Percentiles rank a stretch among this genome's conserved stretches.
Conservation (phyloP, 2,797 vertebrate species). For the Muscicapa comitata region DNA sequence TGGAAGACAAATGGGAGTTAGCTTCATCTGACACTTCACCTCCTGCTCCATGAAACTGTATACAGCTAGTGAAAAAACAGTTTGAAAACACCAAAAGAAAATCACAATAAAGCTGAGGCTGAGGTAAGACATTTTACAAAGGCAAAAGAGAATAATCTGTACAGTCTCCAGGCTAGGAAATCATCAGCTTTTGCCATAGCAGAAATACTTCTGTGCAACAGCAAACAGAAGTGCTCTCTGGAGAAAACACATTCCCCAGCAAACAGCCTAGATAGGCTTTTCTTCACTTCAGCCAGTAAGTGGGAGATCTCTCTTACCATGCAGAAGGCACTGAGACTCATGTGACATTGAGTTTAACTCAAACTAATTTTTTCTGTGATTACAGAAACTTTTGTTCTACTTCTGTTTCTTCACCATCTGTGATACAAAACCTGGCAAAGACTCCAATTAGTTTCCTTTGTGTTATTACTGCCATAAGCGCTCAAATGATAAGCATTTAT, state of each 20-base stretch:
- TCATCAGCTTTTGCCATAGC: background rate
- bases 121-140: background rate
- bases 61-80: background rate
- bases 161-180: background rate
- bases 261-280: background rate
- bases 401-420: slow-evolving; percentile 56
- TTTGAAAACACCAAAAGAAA: background rate
- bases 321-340: slow-evolving; percentile 12
- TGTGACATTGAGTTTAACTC: slow-evolving; percentile 26
- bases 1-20: background rate
- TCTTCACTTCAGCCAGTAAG: background rate
- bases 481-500: slow-evolving; percentile 20
- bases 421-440: slow-evolving; percentile 49
- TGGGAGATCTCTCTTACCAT: background rate
- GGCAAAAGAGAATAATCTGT: background rate
- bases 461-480: slow-evolving; percentile 43
- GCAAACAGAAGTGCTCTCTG: background rate
- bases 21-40: background rate
- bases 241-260: background rate
- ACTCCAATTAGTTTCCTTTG: slow-evolving; percentile 35
- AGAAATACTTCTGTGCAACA: background rate
- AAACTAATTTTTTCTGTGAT: slow-evolving; percentile 24
- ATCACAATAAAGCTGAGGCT: background rate
- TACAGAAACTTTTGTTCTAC: slow-evolving; percentile 60
- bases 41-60: background rate